phyloP scores from a whole-genome alignment of 2,888 invertebrate genomes.

The Limnephilus marmoratus region DNA sequence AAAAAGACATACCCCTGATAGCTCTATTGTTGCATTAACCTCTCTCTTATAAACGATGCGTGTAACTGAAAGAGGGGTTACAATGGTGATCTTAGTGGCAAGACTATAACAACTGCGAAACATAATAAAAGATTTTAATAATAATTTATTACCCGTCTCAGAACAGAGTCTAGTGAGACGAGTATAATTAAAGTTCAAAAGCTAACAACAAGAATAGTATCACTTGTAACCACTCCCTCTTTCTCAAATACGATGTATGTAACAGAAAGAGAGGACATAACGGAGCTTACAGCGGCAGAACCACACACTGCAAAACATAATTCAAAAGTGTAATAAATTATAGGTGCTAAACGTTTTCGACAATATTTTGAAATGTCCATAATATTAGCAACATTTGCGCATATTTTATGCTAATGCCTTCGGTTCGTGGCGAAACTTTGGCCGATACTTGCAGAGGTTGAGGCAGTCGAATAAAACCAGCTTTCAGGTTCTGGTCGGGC shows the following conservation, averaged over 20 bases:
- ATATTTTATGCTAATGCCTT: neutral
- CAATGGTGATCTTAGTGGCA: too few relatives aligned
- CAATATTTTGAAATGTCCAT: neutral
- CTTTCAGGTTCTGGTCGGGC: neutral
- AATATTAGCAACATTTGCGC: neutral
- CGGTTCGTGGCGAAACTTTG: neutral
- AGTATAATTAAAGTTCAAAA: too few relatives aligned
- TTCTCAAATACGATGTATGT: neutral
- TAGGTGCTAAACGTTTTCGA: neutral
- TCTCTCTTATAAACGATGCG: neutral
- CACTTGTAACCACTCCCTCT: neutral
- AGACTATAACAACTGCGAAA: neutral
- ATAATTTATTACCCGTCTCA: too few relatives aligned
- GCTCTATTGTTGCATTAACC: neutral
- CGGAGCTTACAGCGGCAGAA: neutral
- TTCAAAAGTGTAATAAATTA: neutral
- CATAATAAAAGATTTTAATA: neutral
- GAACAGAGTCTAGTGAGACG: too few relatives aligned
- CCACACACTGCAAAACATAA: neutral
- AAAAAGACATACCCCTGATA: neutral
- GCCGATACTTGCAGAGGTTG: neutral
- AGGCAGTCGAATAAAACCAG: conserved; percentile 15
- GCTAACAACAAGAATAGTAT: too few relatives aligned
- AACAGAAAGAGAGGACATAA: neutral
- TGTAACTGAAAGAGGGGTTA: neutral